A percentile compares a stretch with the other conserved stretches of the same genome.
Conservation (phyloP, 2,888 invertebrate genomes). For the Oscheius sp. region DNA sequence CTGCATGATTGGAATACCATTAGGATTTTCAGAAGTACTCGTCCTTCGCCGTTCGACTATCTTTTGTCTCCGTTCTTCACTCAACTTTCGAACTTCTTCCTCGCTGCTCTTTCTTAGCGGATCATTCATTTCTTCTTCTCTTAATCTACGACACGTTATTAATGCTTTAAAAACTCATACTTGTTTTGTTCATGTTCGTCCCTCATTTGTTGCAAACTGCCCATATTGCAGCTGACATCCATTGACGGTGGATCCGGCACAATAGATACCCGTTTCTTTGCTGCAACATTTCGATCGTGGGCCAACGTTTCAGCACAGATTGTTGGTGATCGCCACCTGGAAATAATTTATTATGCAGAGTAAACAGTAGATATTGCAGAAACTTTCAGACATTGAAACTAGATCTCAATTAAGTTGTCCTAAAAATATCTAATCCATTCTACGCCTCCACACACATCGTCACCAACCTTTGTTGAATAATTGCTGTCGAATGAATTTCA, state of each 20-base stretch:
- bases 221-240: constrained; percentile 54
- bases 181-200: constrained; percentile 54
- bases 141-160: constrained; percentile 26
- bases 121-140: constrained; percentile 44
- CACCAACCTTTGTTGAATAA: constrained; percentile 53
- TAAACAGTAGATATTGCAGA: background rate
- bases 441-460: background rate
- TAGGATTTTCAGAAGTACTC: constrained; percentile 48
- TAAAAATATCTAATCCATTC: background rate
- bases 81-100: constrained; percentile 46
- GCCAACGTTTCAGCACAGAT: constrained; percentile 60
- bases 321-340: constrained; percentile 58
- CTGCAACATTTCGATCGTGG: constrained; percentile 52
- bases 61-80: constrained; percentile 43
- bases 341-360: constrained; percentile 7
- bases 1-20: constrained; percentile 57
- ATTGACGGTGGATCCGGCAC: constrained; percentile 60
- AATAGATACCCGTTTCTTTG: constrained; percentile 58
- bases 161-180: background rate
- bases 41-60: constrained; percentile 43
- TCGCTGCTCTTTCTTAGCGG: constrained; percentile 40
- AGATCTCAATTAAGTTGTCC: constrained; percentile 18
- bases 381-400: constrained; percentile 7
- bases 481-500: constrained; percentile 54
- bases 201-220: constrained; percentile 50